Base-by-base conservation (phyloP, 2,888 invertebrate species). In the Hybos culiciformis region DNA sequence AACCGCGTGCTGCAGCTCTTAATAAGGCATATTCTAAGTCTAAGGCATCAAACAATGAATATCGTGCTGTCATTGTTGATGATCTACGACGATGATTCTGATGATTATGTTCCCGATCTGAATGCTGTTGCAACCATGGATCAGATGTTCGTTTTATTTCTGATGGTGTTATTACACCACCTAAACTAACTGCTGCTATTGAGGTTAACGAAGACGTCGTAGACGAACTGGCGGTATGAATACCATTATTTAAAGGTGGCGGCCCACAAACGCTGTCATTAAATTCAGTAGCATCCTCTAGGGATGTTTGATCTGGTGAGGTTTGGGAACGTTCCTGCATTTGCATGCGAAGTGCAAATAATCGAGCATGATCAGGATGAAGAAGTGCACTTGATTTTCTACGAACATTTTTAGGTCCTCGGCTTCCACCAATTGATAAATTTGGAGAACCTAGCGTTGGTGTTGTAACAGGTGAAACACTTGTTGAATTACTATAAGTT, bases 11-110 rank as follows among this genome's bases (percentile, higher is more conserved):
- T 2, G 79, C 78, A 2, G 79, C 80, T 26, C 79, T 66, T 39
- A 80, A 61, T 11, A 80, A 62, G 5, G 78, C 79, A 62, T 80
- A 81, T 58, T 81, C 80, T 52, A 80, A 63, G 59, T 81, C 80
- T 53, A 80, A 58, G 12, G 79, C 78, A 62, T 80, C 80, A 63
- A 80, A 78, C 34, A 80, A 69, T 47, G 80, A 80, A 58, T 78
- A 80, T 46, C 74, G 66, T 19, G 74, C 71, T 9, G 75, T 75
- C 70, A 75, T 71, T 3, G 72, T 72, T 23, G 75, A 75, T 39
- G 74, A 74, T 40, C 76, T 63, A 24, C 75, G 63, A 29, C 74
- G 62, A 48, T 72, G 71, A 18, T 66, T 58, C 39, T 59, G 57
- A 15, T 46, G 42, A 46, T 59, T 54, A 23, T 58, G 58, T 47